These are phyloP conservation scores for Pyralis farinalis DNA, from an alignment of 2,888 invertebrate genomes.

Conservation along the genomic window DNA sequence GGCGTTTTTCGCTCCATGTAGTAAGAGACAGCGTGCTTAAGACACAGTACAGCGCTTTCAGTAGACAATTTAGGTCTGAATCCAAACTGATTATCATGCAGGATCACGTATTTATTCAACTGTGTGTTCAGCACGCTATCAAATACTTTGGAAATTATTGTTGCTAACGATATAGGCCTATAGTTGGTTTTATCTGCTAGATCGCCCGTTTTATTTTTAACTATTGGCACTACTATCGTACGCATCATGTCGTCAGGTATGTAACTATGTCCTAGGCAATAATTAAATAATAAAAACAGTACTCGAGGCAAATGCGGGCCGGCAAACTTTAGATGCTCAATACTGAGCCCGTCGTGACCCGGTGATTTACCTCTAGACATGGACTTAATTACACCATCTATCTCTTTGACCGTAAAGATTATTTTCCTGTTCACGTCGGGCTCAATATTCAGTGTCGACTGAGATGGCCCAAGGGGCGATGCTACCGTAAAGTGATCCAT, in stretches of 20 bases:
- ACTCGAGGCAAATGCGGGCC: constrained; percentile 15
- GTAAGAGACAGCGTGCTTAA: constrained; percentile 12
- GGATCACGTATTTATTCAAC: constrained; percentile 11
- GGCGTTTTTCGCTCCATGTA: constrained; percentile 8
- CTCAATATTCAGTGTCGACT: no score
- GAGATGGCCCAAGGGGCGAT: neutral
- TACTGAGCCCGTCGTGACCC: constrained; percentile 19
- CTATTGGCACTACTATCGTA: neutral
- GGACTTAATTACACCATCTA: neutral
- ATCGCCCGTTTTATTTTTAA: constrained; percentile 21
- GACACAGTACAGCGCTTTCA: constrained; percentile 6
- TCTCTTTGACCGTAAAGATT: neutral
- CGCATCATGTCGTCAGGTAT: no score
- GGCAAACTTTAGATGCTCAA: constrained; percentile 19
- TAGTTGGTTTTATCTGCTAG: constrained; percentile 18
- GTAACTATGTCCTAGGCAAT: neutral
- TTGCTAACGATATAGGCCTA: constrained; percentile 24
- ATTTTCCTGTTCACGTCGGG: no score
- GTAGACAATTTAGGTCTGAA: constrained; percentile 10
- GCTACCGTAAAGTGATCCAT: constrained; percentile 12
- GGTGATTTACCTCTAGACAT: constrained; percentile 20
- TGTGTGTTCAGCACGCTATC: constrained; percentile 18
- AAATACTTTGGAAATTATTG: constrained; percentile 17
- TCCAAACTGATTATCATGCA: constrained; percentile 24
- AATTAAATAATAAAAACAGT: constrained; percentile 12